A percentile compares a stretch with the other conserved stretches of the same genome.
Conservation (phyloP, 2,113 vertebrate species). For the Epinephelus fuscoguttatus region DNA sequence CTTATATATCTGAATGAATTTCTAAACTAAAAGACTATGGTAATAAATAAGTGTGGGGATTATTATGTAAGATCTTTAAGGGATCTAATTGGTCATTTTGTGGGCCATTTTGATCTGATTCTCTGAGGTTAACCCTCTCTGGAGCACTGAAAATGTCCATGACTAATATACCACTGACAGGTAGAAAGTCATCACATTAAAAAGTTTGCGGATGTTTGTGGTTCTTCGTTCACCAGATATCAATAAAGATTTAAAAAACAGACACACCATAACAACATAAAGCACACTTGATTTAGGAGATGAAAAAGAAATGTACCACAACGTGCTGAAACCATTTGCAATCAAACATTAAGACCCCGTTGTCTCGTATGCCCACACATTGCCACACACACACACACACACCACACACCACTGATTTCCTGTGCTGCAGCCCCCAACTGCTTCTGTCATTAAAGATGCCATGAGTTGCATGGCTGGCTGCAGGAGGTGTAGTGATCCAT, state of each 20-base stretch:
- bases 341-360: constrained; percentile 60
- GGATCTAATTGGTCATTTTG: neutral
- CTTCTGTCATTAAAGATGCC: constrained; percentile 75
- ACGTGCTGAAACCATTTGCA: constrained; percentile 34
- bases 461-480: constrained; percentile 73
- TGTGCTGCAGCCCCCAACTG: constrained; percentile 53
- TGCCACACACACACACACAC: constrained; percentile 36
- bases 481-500: constrained; percentile 78
- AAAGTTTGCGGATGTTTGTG: neutral
- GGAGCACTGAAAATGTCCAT: neutral
- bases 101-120: neutral
- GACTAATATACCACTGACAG: neutral
- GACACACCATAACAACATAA: neutral
- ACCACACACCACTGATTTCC: constrained; percentile 58
- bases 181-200: neutral
- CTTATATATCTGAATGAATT: neutral
- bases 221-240: constrained; percentile 3
- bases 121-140: neutral
- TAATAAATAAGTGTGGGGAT: neutral
- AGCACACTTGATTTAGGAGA: constrained; percentile 13
- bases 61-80: neutral
- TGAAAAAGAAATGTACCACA: constrained; percentile 32
- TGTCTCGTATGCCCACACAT: constrained; percentile 54
- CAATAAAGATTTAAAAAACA: constrained; percentile 4
- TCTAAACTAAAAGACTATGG: neutral